A percentile compares a stretch with the other conserved stretches of the same genome.
phyloP scores from a whole-genome alignment of 2,113 vertebrate genomes.

The Lathamus discolor region DNA sequence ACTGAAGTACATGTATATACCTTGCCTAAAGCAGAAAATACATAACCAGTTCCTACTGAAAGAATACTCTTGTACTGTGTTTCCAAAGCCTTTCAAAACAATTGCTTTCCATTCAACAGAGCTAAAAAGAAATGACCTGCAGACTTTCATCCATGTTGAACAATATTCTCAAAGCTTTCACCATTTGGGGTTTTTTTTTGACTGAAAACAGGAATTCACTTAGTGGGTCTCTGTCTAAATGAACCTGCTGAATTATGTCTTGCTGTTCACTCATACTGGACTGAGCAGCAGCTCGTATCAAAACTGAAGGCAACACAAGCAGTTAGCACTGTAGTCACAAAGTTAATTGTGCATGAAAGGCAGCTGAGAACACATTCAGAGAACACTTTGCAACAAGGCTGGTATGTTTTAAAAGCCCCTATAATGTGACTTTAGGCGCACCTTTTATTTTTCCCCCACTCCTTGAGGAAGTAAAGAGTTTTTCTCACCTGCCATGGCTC shows the following conservation, averaged over 20 bases:
- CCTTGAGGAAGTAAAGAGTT: neutral
- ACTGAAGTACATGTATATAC: neutral
- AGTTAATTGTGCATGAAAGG: neutral
- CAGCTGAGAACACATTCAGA: neutral
- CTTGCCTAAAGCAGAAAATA: neutral
- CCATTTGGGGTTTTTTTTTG: neutral
- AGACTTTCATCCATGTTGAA: neutral
- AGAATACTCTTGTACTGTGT: neutral
- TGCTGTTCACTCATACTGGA: neutral
- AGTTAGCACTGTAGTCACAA: neutral
- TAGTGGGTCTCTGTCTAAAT: neutral
- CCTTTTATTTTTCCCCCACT: neutral
- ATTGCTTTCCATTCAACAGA: neutral
- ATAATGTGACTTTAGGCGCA: accelerated
- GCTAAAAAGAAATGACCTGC: neutral
- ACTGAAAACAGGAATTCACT: neutral
- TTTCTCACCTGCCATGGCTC: conserved; percentile 94
- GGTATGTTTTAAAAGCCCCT: neutral
- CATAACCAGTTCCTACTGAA: neutral
- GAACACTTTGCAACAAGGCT: neutral
- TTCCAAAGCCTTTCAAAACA: neutral
- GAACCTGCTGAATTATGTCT: neutral
- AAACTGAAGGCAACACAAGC: neutral
- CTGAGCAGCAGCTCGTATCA: neutral
- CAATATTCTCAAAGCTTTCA: neutral